phyloP scores from a whole-genome alignment of 2,888 invertebrate species.

The Seladonia tumulorum region DNA sequence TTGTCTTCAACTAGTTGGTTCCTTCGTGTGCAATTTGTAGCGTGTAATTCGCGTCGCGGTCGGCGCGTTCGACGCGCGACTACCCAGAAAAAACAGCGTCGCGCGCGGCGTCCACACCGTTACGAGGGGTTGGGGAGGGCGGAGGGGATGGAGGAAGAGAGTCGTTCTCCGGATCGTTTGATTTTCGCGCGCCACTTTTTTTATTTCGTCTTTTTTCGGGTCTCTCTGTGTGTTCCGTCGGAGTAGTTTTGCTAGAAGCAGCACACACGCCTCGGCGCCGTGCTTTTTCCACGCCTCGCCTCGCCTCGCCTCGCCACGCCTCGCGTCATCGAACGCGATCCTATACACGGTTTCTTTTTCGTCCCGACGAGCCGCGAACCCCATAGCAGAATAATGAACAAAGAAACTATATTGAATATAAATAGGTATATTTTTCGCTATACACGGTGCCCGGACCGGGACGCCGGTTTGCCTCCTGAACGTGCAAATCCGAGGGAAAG shows the following conservation, averaged over 20 bases:
- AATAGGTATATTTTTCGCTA: conserved; percentile 40
- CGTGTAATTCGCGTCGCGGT: conserved; percentile 40
- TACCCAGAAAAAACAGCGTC: conserved; percentile 11
- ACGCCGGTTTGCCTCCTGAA: not conserved
- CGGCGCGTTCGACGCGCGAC: conserved; percentile 28
- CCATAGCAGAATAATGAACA: conserved; percentile 10
- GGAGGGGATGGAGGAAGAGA: not conserved
- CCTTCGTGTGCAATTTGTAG: conserved; percentile 40
- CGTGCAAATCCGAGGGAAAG: not conserved
- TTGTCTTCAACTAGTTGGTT: conserved; percentile 52
- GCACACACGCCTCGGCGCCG: not conserved
- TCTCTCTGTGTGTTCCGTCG: not conserved
- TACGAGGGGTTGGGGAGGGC: not conserved
- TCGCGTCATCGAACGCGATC: not conserved
- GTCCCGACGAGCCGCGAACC: not conserved
- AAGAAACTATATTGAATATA: conserved; percentile 31
- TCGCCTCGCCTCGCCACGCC: not conserved
- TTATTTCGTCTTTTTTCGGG: too few relatives aligned
- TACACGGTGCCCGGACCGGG: not conserved
- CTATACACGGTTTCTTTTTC: not conserved
- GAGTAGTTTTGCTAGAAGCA: not conserved
- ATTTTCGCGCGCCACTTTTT: conserved; percentile 1
- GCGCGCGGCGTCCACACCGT: not conserved
- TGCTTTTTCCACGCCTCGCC: not conserved
- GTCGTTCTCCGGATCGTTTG: not conserved